phyloP scores from a whole-genome alignment of 92 coral and sea anemone genomes.

The Pocillopora grandis region DNA sequence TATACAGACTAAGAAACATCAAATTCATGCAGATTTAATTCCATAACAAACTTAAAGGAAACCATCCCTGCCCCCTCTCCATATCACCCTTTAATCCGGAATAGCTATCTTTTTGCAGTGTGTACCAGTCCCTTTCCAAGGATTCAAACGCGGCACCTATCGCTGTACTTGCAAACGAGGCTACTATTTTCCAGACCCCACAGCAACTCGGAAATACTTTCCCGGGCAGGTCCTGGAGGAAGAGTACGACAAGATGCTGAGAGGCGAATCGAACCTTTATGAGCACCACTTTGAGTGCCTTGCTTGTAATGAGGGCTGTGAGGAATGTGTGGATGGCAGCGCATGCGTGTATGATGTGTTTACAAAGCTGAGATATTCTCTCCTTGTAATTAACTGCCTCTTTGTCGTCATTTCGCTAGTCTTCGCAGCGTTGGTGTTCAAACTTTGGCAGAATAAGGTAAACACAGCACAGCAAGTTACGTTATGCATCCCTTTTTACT shows the following conservation, averaged over 20 bases:
- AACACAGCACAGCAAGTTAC: not conserved
- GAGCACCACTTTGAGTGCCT: slow-evolving; percentile 65
- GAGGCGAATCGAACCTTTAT: slow-evolving; percentile 41
- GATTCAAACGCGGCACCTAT: slow-evolving; percentile 93
- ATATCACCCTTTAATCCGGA: too few species aligned
- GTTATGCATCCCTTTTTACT: too few species aligned
- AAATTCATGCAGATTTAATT: not conserved
- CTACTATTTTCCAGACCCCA: slow-evolving; percentile 65
- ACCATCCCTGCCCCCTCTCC: too few species aligned
- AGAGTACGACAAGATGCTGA: slow-evolving; percentile 59
- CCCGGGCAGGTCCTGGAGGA: slow-evolving; percentile 73
- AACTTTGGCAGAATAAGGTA: slow-evolving; percentile 12
- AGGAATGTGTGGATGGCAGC: slow-evolving; percentile 69
- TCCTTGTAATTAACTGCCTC: not conserved
- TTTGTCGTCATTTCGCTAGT: not conserved
- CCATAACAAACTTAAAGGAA: too few species aligned
- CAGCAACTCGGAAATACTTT: slow-evolving; percentile 54
- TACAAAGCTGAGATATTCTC: not conserved
- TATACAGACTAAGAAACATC: not conserved
- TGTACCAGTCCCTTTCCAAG: slow-evolving; percentile 72
- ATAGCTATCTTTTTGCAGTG: slow-evolving; percentile 61
- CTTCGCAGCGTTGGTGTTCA: not conserved
- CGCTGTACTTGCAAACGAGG: slow-evolving; percentile 87
- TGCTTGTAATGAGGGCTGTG: slow-evolving; percentile 87
- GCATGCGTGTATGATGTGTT: slow-evolving; percentile 61